phyloP scores from a whole-genome alignment of 92 coral and sea anemone species.

The Paramuricea clavata region DNA sequence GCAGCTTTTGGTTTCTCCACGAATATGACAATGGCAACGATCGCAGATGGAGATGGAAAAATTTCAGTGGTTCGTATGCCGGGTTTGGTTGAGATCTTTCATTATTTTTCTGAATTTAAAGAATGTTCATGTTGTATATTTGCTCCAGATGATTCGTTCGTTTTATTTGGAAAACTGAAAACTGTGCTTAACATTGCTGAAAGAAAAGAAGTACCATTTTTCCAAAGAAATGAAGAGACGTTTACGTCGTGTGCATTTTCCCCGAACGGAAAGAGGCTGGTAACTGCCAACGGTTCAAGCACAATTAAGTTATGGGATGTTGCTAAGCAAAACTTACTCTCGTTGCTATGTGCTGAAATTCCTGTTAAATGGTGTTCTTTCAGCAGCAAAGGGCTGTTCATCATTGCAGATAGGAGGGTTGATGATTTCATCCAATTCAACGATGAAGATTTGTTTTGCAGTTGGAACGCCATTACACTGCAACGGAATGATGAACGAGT shows the following conservation, averaged over 20 bases:
- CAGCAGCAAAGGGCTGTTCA: neutral
- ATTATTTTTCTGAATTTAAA: neutral
- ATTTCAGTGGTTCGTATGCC: neutral
- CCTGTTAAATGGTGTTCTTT: neutral
- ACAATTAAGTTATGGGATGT: slow-evolving; percentile 9
- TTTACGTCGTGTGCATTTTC: slow-evolving; percentile 5
- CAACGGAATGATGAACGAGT: neutral
- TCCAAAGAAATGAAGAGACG: neutral
- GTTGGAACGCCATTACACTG: neutral
- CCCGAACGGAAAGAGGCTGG: slow-evolving; percentile 1
- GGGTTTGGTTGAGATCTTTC: neutral
- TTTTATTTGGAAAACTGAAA: slow-evolving; percentile 3
- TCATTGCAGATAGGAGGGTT: neutral
- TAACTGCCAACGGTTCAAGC: neutral
- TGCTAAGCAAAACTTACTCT: neutral
- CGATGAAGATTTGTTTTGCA: neutral
- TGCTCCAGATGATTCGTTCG: slow-evolving; percentile 10
- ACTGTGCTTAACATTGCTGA: neutral
- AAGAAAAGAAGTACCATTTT: neutral
- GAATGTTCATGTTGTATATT: neutral
- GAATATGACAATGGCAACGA: neutral
- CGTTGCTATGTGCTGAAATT: neutral
- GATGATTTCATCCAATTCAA: neutral
- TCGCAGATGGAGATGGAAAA: neutral
- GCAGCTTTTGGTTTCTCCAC: neutral